A percentile compares a stretch with the other conserved stretches of the same genome.
These are phyloP conservation scores for Cladorhizidae sp. DNA, from an alignment of 37 sponge, comb jelly and placozoan species.

Conservation along the genomic window DNA sequence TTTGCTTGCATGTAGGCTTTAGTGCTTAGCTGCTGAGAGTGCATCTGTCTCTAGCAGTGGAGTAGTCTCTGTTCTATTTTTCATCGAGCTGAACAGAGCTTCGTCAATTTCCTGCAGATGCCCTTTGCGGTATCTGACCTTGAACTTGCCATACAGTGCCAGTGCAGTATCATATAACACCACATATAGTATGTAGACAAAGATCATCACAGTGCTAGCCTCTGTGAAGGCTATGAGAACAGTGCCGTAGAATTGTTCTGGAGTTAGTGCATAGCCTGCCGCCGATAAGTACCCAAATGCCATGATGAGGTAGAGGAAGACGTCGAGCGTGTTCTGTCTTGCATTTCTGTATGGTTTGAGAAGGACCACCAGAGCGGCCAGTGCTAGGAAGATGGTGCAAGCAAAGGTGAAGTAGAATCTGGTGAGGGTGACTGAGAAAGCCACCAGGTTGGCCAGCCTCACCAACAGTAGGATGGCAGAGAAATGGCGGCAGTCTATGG, in stretches of 20 bases:
- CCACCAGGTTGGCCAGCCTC: background rate
- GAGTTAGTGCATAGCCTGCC: background rate
- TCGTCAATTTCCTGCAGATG: background rate
- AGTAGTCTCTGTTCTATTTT: background rate
- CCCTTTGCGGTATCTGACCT: background rate
- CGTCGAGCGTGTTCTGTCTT: background rate
- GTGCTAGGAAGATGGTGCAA: background rate
- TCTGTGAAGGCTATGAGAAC: background rate
- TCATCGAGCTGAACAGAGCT: background rate
- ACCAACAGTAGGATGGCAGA: background rate
- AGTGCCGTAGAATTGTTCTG: background rate
- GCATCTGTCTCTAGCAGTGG: too few species aligned
- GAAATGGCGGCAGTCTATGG: constrained; percentile 17
- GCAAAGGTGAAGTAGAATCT: background rate
- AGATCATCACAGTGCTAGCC: background rate
- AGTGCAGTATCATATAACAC: background rate
- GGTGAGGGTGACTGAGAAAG: constrained; percentile 6
- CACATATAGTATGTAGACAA: background rate
- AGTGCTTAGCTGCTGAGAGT: too few species aligned
- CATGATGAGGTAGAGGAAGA: background rate
- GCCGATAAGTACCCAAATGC: background rate
- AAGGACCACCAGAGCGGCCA: background rate
- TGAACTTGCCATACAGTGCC: too few species aligned
- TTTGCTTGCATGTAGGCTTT: too few species aligned
- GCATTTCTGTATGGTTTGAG: constrained; percentile 5